Evolutionary conservation across 1,140 invertebrate genomes (phyloP).

Genomic region (Zaprionus vittiger): DNA sequence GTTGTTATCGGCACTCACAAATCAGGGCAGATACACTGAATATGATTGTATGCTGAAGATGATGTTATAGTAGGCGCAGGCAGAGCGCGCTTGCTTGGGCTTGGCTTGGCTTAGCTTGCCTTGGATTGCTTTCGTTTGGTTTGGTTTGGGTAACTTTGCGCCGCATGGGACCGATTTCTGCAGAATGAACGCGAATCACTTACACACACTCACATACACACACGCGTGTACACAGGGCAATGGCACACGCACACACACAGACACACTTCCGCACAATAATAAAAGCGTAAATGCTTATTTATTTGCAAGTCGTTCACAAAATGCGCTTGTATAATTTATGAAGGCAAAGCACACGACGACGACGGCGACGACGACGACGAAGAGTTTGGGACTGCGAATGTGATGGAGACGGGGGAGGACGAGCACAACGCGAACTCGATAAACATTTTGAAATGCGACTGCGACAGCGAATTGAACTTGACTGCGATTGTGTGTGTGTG

Average conservation of each 20-base stretch:
- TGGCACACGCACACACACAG: constrained; percentile 21
- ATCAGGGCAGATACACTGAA: constrained; percentile 52
- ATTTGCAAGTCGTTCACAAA: constrained; percentile 79
- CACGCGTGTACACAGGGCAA: constrained; percentile 23
- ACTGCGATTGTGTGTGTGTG: constrained; percentile 40
- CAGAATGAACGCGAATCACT: constrained; percentile 45
- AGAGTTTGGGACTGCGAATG: background rate
- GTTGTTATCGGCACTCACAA: constrained; percentile 60
- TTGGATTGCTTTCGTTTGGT: constrained; percentile 42
- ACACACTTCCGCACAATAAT: constrained; percentile 68
- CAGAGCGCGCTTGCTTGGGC: constrained; percentile 14
- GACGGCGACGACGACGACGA: constrained; percentile 5
- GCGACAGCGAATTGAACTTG: constrained; percentile 67
- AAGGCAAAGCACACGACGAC: constrained; percentile 72
- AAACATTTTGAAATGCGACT: constrained; percentile 61
- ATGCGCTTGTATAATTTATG: constrained; percentile 81
- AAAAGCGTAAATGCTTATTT: constrained; percentile 82
- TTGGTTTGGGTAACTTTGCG: constrained; percentile 64
- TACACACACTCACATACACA: constrained; percentile 3
- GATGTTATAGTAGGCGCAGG: constrained; percentile 51
- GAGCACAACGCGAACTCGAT: constrained; percentile 43
- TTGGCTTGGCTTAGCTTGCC: constrained; percentile 9
- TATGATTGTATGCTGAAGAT: constrained; percentile 45
- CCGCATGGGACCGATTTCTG: constrained; percentile 77
- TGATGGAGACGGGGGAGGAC: background rate